Percentiles rank a stretch among this genome's conserved stretches.
Evolutionary conservation across 2,797 vertebrate genomes (phyloP).

Genomic region (Bucorvus abyssinicus): DNA sequence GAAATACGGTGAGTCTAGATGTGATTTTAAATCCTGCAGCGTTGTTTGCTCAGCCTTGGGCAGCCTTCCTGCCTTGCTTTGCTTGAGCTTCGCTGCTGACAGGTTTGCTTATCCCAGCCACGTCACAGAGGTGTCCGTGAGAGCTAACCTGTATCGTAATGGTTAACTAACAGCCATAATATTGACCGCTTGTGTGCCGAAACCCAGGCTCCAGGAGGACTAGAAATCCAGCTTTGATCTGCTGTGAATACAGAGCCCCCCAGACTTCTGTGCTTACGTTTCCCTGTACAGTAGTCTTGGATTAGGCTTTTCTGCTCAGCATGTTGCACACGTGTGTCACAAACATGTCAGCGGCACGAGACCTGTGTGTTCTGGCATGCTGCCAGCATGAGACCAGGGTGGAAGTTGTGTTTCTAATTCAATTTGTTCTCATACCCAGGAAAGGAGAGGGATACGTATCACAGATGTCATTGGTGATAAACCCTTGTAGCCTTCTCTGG

Average conservation of each 20-base stretch:
- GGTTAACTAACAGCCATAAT: not conserved
- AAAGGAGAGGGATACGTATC: not conserved
- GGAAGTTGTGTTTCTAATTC: not conserved
- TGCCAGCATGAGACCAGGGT: not conserved
- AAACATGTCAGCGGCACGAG: fast-evolving
- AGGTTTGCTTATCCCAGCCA: not conserved
- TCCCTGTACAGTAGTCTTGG: not conserved
- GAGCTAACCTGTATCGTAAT: not conserved
- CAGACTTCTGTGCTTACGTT: fast-evolving
- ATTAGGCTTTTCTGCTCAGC: not conserved
- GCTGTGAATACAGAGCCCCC: not conserved
- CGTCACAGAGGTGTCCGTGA: not conserved
- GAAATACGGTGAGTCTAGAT: not conserved
- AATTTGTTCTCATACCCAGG: not conserved
- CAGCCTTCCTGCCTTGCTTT: constrained; percentile 10
- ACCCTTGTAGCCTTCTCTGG: not conserved
- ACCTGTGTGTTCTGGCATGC: not conserved
- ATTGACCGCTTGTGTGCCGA: not conserved
- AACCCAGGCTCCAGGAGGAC: not conserved
- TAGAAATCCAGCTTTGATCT: not conserved
- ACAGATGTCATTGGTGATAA: not conserved
- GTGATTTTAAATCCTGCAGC: not conserved
- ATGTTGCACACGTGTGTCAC: fast-evolving
- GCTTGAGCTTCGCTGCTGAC: not conserved
- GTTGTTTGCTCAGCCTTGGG: not conserved